Base-by-base conservation (phyloP, 1,140 invertebrate genomes). In the Phocides pigmalion region DNA sequence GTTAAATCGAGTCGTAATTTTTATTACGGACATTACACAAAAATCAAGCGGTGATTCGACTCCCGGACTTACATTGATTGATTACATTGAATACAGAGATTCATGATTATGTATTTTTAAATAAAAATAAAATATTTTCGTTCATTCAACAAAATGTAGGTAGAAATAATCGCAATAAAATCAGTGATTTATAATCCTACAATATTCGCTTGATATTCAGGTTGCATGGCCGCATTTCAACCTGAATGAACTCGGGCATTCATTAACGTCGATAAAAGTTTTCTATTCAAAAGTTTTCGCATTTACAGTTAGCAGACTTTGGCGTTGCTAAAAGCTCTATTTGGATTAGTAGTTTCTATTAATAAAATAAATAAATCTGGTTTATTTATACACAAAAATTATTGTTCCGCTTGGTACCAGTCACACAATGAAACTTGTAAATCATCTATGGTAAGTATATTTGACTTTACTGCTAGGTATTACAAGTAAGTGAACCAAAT, bases 201-300 rank as follows among this genome's bases (percentile, higher is more conserved):
- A 47, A 47, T 37, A 59, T 59, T 59, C 35, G n/a, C 14, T 32
- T 6, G 28, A 47, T 59, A 35, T 59, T 47, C 15, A 59, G 20
- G 11, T 59, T 59, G 54, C 20, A 28, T n/a, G 15, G 25, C 22
- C 15, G 15, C 42, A 47, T 47, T 59, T 59, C 28, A 59, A 35
- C 16, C 42, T 47, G 42, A 59, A 19, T 59, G 20, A 59, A 59
- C 42, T 59, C 56, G 8, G 56, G n/a, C 42, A 59, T 59, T 59
- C 42, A 47, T 59, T 59, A 46, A 59, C 15, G 22, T 46, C 41
- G 41, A 59, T 59, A 46, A 59, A 59, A 59, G 54, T 59, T 59
- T 59, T 59, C 53, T 59, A 59, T 59, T 59, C 41, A 59, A 59
- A 59, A 59, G 14, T 58, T 59, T 59, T 46, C 54, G 54, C 25